Percentiles rank a stretch among this genome's conserved stretches.
phyloP scores from a whole-genome alignment of 2,113 vertebrate species.

The human (Homo sapiens) region GRCh38 chr12:43604501-43605000 shows the following conservation, averaged over 20 bases:
- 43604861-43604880: not conserved
- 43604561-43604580: not conserved
- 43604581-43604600: not conserved
- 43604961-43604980: not conserved
- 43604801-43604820: not conserved
- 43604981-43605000: no score
- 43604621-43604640: not conserved
- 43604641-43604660: not conserved
- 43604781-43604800: not conserved
- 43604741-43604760: not conserved
- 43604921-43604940: not conserved
- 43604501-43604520: not conserved
- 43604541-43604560: not conserved
- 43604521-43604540: not conserved
- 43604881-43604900: not conserved
- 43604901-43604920: not conserved
- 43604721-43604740: not conserved
- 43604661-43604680: not conserved
- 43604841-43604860: not conserved
- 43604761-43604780: not conserved
- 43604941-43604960: not conserved
- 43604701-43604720: not conserved
- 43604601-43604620: not conserved
- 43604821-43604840: not conserved
- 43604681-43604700: not conserved